A percentile compares a stretch with the other conserved stretches of the same genome.
Evolutionary conservation across 2,888 invertebrate species (phyloP).

Genomic region (Polydrusus cervinus): DNA sequence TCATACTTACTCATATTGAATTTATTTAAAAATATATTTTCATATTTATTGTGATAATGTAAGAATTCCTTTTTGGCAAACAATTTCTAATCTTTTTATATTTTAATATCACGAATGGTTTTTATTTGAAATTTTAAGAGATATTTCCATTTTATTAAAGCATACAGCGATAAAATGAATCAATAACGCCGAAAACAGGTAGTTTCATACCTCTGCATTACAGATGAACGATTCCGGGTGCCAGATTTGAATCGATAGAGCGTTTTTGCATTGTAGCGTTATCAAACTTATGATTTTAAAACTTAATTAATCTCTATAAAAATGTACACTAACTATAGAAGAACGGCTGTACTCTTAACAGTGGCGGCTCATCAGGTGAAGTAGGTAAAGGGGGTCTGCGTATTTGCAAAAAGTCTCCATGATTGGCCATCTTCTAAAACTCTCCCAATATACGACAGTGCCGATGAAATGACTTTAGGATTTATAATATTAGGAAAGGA

Average conservation of each 20-base stretch:
- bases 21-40: no score
- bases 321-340: no score
- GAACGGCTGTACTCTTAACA: no score
- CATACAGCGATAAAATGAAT: constrained; percentile 19
- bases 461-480: constrained; percentile 25
- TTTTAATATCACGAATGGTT: not conserved
- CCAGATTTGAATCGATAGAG: constrained; percentile 23
- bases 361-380: no score
- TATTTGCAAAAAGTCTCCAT: no score
- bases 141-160: constrained; percentile 20
- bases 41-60: no score
- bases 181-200: constrained; percentile 27
- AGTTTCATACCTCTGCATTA: constrained; percentile 27
- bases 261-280: constrained; percentile 8
- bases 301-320: no score
- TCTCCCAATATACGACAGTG: constrained; percentile 12
- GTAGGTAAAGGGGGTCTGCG: no score
- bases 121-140: not conserved
- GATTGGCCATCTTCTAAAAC: not conserved
- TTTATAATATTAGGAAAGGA: constrained; percentile 32
- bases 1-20: no score
- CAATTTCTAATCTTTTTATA: not conserved
- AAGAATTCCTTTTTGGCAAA: no score
- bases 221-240: constrained; percentile 22
- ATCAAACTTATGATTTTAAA: not conserved